A percentile compares a stretch with the other conserved stretches of the same genome.
Evolutionary conservation across 2,888 invertebrate genomes (phyloP).

Genomic region (Apodemia hepburni): DNA sequence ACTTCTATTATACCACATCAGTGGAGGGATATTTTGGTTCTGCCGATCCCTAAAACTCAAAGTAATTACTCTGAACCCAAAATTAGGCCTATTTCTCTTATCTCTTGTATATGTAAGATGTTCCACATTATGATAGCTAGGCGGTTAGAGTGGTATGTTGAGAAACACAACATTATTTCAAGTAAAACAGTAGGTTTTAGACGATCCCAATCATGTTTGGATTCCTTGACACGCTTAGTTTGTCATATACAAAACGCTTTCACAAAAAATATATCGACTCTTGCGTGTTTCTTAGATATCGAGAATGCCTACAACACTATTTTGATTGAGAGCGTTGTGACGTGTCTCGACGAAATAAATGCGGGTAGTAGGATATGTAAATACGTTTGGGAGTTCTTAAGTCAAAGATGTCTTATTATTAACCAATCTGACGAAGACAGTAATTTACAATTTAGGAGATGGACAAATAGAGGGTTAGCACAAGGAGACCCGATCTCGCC

Average conservation of each 20-base stretch:
- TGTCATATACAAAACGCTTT: not conserved
- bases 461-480: too few relatives aligned
- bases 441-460: slow-evolving; percentile 6
- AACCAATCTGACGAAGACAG: not conserved
- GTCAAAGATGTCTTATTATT: slow-evolving; percentile 16
- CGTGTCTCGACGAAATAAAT: slow-evolving; percentile 4
- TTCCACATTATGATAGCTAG: not conserved
- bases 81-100: not conserved
- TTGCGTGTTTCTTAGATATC: not conserved
- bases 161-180: not conserved
- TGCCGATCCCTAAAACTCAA: not conserved
- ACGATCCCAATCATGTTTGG: not conserved
- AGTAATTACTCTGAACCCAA: not conserved
- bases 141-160: not conserved
- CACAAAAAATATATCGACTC: slow-evolving; percentile 2
- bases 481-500: slow-evolving; percentile 28
- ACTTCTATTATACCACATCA: not conserved
- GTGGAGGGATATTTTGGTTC: not conserved
- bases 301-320: not conserved
- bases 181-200: not conserved
- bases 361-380: slow-evolving; percentile 14
- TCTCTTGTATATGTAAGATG: not conserved
- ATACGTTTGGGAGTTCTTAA: slow-evolving; percentile 21
- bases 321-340: not conserved
- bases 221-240: not conserved